Conservation (phyloP, 2,888 invertebrate species). For the Megastigmus dorsalis region DNA sequence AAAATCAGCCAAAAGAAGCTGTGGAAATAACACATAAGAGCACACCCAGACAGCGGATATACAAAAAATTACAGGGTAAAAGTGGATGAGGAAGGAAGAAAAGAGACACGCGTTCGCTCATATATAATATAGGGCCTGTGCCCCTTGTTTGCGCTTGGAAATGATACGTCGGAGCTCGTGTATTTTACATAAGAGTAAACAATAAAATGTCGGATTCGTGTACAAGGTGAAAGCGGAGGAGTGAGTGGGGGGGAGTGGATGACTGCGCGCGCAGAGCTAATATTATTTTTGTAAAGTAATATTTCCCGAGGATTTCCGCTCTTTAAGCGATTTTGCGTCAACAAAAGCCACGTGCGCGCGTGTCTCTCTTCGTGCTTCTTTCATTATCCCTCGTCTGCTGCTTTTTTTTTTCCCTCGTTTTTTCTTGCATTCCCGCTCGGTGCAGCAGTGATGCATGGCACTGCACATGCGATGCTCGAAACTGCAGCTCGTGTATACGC, state of each 20-base stretch:
- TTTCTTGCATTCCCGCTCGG: no score
- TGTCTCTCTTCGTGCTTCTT: not conserved
- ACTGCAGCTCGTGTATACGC: not conserved
- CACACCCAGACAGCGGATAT: not conserved
- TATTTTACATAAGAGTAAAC: conserved; percentile 46
- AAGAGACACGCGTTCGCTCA: not conserved
- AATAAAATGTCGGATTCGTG: conserved; percentile 18
- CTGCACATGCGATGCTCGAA: not conserved
- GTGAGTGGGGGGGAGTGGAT: no score
- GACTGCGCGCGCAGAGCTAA: no score
- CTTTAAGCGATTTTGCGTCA: not conserved
- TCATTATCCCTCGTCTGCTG: not conserved
- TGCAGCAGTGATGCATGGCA: no score
- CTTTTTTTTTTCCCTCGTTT: not conserved
- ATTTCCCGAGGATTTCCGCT: conserved; percentile 19
- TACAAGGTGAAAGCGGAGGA: not conserved
- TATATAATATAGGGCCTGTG: no score
- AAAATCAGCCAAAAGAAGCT: not conserved
- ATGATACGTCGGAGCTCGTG: conserved; percentile 34
- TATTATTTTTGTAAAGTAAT: conserved; percentile 48
- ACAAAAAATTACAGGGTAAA: conserved; percentile 12
- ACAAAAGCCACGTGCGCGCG: not conserved
- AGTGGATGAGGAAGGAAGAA: not conserved
- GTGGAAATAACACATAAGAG: not conserved
- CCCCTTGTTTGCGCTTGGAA: conserved; percentile 46